A percentile compares a stretch with the other conserved stretches of the same genome.
phyloP scores from a whole-genome alignment of 2,113 vertebrate species.

The Chrysemys picta region DNA sequence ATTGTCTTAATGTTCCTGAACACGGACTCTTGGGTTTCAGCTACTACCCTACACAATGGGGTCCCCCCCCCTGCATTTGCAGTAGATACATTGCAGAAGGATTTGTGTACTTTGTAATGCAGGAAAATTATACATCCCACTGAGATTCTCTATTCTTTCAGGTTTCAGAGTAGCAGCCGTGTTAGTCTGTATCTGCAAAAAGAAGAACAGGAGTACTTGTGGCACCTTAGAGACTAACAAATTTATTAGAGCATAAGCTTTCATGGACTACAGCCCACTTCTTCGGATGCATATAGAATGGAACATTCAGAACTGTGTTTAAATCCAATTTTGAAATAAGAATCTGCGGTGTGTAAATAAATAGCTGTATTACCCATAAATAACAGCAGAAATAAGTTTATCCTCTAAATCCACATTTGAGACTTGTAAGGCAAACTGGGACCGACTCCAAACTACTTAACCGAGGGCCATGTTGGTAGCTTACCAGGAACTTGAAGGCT shows the following conservation, averaged over 20 bases:
- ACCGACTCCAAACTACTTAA: not conserved
- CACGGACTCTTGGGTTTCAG: not conserved
- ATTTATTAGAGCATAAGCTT: no score
- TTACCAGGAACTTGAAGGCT: not conserved
- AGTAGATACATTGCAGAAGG: not conserved
- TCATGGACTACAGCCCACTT: no score
- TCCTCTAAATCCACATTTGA: not conserved
- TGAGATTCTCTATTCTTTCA: not conserved
- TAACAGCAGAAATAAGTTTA: not conserved
- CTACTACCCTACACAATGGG: not conserved
- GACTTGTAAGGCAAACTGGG: not conserved
- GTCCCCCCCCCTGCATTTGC: not conserved
- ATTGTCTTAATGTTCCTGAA: not conserved
- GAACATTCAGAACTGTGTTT: not conserved
- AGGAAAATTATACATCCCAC: not conserved
- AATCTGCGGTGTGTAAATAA: not conserved
- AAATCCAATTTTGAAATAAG: not conserved
- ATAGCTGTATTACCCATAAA: not conserved
- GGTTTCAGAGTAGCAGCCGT: no score
- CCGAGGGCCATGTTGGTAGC: not conserved
- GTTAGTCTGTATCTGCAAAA: no score
- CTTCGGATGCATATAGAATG: no score
- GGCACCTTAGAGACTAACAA: no score
- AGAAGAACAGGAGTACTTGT: no score
- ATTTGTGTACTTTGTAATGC: accelerated